A percentile compares a stretch with the other conserved stretches of the same genome.
phyloP scores from a whole-genome alignment of 2,888 invertebrate species.

The Drosophila meridiana region DNA sequence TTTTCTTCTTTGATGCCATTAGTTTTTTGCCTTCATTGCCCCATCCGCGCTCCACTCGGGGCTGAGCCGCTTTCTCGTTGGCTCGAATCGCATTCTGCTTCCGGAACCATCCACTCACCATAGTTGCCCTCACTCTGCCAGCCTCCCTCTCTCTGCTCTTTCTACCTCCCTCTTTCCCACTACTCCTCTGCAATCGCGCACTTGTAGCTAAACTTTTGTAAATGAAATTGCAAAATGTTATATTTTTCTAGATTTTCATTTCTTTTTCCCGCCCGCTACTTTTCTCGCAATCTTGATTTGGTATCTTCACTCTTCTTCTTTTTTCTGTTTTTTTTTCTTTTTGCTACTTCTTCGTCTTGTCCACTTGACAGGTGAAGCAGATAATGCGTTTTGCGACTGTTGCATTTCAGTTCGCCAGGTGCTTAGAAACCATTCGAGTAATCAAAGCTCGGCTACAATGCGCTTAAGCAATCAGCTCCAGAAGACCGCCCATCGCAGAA shows the following conservation, averaged over 20 bases:
- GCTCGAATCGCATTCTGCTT: conserved; percentile 14
- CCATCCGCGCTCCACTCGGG: conserved; percentile 12
- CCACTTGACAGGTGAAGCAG: conserved; percentile 76
- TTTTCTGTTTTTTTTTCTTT: background rate
- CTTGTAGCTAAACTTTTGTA: conserved; percentile 79
- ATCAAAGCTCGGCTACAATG: conserved; percentile 72
- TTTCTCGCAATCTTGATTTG: conserved; percentile 19
- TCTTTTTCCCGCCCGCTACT: conserved; percentile 1
- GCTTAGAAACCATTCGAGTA: conserved; percentile 76
- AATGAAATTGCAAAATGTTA: conserved; percentile 77
- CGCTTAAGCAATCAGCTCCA: conserved; percentile 68
- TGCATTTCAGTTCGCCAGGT: conserved; percentile 66
- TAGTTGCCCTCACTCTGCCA: background rate
- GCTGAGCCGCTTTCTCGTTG: conserved; percentile 29
- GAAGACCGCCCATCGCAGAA: conserved; percentile 1
- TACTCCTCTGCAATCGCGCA: conserved; percentile 53
- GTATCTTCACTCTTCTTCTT: background rate
- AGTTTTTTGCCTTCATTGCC: conserved; percentile 54
- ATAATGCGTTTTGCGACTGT: conserved; percentile 79
- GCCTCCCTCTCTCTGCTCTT: conserved; percentile 10
- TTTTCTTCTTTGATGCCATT: conserved; percentile 80
- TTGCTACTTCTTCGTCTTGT: conserved; percentile 19
- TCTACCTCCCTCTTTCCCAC: background rate
- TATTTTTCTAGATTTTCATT: conserved; percentile 30
- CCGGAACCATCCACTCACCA: conserved; percentile 4